A percentile compares a stretch with the other conserved stretches of the same genome.
Conservation (phyloP, 2,888 invertebrate genomes). For the Drosophila prostipennis region DNA sequence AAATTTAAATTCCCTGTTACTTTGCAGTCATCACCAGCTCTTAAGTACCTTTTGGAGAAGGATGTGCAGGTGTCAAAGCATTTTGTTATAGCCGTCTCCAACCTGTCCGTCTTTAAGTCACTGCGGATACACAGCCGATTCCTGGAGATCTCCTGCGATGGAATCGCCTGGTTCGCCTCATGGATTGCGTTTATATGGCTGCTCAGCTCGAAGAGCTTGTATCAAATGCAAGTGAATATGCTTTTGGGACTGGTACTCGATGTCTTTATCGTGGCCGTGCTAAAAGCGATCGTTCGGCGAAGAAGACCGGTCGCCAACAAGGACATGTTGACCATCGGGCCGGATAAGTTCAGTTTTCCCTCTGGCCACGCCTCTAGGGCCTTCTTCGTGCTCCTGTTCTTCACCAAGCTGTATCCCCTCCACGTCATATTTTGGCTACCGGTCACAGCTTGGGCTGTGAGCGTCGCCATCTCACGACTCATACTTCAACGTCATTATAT, state of each 20-base stretch:
- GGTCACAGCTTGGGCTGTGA: slow-evolving; percentile 89
- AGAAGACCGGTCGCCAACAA: slow-evolving; percentile 89
- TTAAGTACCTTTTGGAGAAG: slow-evolving; percentile 61
- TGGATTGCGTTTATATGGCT: slow-evolving; percentile 92
- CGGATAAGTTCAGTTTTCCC: slow-evolving; percentile 96
- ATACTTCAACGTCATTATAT: slow-evolving; percentile 94
- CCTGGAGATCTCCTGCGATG: slow-evolving; percentile 92
- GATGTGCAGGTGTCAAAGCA: slow-evolving; percentile 79
- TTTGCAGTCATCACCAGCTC: slow-evolving; percentile 22
- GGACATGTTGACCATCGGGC: slow-evolving; percentile 90
- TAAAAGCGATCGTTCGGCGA: slow-evolving; percentile 92
- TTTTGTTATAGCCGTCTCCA: slow-evolving; percentile 74
- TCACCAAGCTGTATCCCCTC: slow-evolving; percentile 88
- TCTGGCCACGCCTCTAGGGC: slow-evolving; percentile 97
- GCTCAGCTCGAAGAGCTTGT: slow-evolving; percentile 87
- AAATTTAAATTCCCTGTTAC: background rate
- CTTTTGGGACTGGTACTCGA: slow-evolving; percentile 92
- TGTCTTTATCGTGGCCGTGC: slow-evolving; percentile 89
- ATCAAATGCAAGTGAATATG: slow-evolving; percentile 94
- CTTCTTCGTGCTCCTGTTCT: slow-evolving; percentile 90
- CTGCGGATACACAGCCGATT: slow-evolving; percentile 79
- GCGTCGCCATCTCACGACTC: slow-evolving; percentile 92
- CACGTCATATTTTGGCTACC: slow-evolving; percentile 87
- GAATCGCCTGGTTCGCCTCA: slow-evolving; percentile 92
- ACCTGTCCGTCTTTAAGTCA: slow-evolving; percentile 77